Evolutionary conservation across 2,888 invertebrate species (phyloP), one percentile per base, ranked within the genome.

Genomic region (Caenorhabditis sp.): DNA sequence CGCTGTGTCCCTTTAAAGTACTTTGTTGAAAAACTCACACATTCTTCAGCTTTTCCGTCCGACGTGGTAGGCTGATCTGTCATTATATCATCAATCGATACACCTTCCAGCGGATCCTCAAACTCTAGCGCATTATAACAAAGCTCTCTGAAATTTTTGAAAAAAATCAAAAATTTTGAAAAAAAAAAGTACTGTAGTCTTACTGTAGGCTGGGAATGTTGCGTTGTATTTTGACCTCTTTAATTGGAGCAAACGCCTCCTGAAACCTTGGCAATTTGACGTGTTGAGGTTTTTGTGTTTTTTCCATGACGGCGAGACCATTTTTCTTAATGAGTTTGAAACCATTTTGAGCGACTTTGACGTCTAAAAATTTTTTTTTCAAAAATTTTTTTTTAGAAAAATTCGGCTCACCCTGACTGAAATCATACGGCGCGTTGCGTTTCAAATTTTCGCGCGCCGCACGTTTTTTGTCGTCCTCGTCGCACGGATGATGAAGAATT

Each of bases 401-500:
- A n/a, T n/a, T n/a, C n/a, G 23, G 12, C 26, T 8, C 12, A 59
- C 59, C 59, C 21, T 59, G n/a, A 49, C 17, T 43, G 24, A 27
- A 61, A 51, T 72, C 67, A 55, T 72, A 68, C 19, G 51, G 43
- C 2, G 58, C 24, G 49, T 31, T 64, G 14, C 23, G 2, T 64
- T 67, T 19, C 58, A 27, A n/a, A 24, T 24, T 17, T 43, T 60
- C n/a, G 58, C 67, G 58, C 37, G 64, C 37, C 61, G 31, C 55
- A 12, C 58, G 61, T 55, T 65, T 72, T 23, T 50, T 37, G 21
- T 58, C 62, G 49, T 72, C 72, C 6, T 62, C 62, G 5, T 72
- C 68, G 21, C 72, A 72, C n/a, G 27, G 37, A 43, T 72, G 72
- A 23, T 68, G 49, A 10, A 43, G 50, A 23, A 68, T 65, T 19